phyloP scores from a whole-genome alignment of 2,113 vertebrate genomes.

The Oenanthe melanoleuca region DNA sequence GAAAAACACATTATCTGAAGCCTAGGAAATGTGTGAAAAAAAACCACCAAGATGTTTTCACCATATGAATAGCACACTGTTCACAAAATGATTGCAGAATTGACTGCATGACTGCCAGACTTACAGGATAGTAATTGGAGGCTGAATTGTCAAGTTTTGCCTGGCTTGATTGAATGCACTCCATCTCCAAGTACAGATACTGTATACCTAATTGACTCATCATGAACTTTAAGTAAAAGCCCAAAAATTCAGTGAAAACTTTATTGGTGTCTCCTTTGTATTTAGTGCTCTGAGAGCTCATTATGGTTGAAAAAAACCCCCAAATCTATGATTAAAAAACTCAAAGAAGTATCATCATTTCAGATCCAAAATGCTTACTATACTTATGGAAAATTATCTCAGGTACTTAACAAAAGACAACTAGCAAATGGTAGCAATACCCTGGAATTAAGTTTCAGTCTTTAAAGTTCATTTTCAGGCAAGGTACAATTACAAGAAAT shows the following conservation, averaged over 20 bases:
- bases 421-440: neutral
- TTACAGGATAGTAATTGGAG: neutral
- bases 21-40: neutral
- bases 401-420: neutral
- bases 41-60: neutral
- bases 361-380: neutral
- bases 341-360: neutral
- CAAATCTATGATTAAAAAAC: neutral
- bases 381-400: neutral
- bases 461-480: neutral
- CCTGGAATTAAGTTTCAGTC: neutral
- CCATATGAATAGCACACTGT: neutral
- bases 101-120: neutral
- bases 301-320: fast-evolving
- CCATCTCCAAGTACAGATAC: neutral
- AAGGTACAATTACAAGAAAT: neutral
- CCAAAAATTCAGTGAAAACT: neutral
- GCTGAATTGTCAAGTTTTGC: neutral
- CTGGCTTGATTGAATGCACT: neutral
- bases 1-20: neutral
- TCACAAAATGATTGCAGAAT: neutral
- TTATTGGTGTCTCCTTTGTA: neutral
- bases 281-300: neutral
- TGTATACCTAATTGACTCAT: neutral
- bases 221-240: neutral